A percentile compares a stretch with the other conserved stretches of the same genome.
Evolutionary conservation across 92 coral and sea anemone species (phyloP).

Genomic region (Bergia sp.): DNA sequence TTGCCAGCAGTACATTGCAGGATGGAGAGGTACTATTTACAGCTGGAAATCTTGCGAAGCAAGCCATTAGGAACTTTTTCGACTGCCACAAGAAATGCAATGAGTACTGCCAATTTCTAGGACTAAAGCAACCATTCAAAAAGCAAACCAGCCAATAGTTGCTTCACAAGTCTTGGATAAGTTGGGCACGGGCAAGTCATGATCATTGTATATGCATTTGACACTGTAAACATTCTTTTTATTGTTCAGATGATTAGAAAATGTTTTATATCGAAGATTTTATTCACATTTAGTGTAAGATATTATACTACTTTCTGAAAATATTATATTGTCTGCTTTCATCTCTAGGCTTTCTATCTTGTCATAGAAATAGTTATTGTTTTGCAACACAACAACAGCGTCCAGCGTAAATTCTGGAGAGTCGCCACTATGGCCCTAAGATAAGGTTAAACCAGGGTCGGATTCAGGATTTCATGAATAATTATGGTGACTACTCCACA

Average conservation of each 20-base stretch:
- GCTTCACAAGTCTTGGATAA: too few relatives aligned
- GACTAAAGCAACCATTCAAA: background rate
- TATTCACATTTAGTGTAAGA: slow-evolving; percentile 4
- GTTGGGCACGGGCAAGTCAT: too few relatives aligned
- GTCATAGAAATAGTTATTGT: slow-evolving; percentile 4
- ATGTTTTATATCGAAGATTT: background rate
- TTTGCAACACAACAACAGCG: slow-evolving; percentile 8
- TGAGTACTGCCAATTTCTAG: background rate
- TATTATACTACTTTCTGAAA: background rate
- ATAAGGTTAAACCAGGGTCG: too few relatives aligned
- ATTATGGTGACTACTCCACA: too few relatives aligned
- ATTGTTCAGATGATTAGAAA: background rate
- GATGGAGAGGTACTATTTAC: slow-evolving; percentile 4
- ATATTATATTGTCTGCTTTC: background rate
- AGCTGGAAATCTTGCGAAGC: slow-evolving; percentile 7
- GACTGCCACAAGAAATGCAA: background rate
- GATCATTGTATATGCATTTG: too few relatives aligned
- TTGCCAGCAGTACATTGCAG: background rate
- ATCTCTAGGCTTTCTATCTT: background rate
- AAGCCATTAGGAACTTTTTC: background rate
- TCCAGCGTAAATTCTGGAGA: background rate
- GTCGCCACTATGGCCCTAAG: background rate
- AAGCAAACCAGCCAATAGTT: too few relatives aligned
- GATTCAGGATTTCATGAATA: too few relatives aligned
- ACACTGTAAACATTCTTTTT: background rate